Evolutionary conservation across 2,888 invertebrate genomes (phyloP).

Genomic region (Himalopsyche anomala): DNA sequence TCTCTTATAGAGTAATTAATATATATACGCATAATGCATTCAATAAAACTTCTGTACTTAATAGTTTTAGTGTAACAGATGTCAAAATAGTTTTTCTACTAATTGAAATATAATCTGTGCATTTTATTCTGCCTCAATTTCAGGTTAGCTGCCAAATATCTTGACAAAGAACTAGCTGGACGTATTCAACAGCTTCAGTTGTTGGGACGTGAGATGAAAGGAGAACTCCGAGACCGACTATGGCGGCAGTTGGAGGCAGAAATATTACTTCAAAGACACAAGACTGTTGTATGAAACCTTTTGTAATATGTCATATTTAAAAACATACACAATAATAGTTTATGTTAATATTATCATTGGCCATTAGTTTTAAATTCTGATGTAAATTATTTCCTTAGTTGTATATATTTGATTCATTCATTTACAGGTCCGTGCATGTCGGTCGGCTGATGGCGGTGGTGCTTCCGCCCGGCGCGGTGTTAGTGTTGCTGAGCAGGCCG

Average conservation of each 20-base stretch:
- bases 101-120: no score
- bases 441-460: slow-evolving; percentile 72
- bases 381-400: no score
- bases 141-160: slow-evolving; percentile 88
- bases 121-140: slow-evolving; percentile 58
- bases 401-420: not conserved
- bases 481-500: slow-evolving; percentile 68
- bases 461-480: slow-evolving; percentile 67
- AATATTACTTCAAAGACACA: slow-evolving; percentile 90
- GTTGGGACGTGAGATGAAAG: slow-evolving; percentile 86
- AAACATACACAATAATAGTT: no score
- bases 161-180: slow-evolving; percentile 89
- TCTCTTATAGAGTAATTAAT: no score
- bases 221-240: slow-evolving; percentile 86
- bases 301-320: no score
- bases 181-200: slow-evolving; percentile 92
- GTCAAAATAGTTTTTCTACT: no score
- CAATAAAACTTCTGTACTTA: no score
- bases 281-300: slow-evolving; percentile 79
- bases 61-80: no score
- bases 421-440: slow-evolving; percentile 77
- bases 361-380: no score
- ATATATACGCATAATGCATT: no score
- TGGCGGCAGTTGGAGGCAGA: slow-evolving; percentile 91
- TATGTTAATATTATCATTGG: no score